phyloP scores from a whole-genome alignment of 35 echinoderm and acorn worm genomes.

The Eucidaris tribuloides region DNA sequence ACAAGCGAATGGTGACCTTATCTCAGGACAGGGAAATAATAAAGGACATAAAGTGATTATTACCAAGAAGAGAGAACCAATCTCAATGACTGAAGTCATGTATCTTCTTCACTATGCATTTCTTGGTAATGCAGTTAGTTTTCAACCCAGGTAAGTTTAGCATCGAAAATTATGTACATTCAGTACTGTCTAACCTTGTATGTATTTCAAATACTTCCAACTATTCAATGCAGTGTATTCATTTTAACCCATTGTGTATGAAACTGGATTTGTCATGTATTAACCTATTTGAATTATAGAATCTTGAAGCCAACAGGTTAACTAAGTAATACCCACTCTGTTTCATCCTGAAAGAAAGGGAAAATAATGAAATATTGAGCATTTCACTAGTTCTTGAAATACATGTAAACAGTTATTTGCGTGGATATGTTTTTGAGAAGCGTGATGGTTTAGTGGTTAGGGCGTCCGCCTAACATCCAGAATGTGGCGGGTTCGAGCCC shows the following conservation, averaged over 20 bases:
- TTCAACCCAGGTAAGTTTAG: not conserved
- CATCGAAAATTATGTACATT: not conserved
- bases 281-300: too few relatives aligned
- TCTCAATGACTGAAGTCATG: not conserved
- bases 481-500: too few relatives aligned
- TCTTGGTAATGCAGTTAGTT: constrained; percentile 15
- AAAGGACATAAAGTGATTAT: not conserved
- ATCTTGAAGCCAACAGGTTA: too few relatives aligned
- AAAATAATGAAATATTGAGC: too few relatives aligned
- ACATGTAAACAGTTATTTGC: too few relatives aligned
- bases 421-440: too few relatives aligned
- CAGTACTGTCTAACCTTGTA: not conserved
- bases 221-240: not conserved
- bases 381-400: too few relatives aligned
- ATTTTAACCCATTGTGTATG: not conserved
- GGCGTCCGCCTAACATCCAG: too few relatives aligned
- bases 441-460: too few relatives aligned
- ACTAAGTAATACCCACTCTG: too few relatives aligned
- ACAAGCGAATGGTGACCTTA: not conserved
- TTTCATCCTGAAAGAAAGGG: too few relatives aligned
- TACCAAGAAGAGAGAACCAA: constrained; percentile 8
- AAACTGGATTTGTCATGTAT: not conserved
- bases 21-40: not conserved
- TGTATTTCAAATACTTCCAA: not conserved
- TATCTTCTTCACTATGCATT: constrained; percentile 29